phyloP scores from a whole-genome alignment of 2,113 vertebrate genomes.

The Camarhynchus parvulus region DNA sequence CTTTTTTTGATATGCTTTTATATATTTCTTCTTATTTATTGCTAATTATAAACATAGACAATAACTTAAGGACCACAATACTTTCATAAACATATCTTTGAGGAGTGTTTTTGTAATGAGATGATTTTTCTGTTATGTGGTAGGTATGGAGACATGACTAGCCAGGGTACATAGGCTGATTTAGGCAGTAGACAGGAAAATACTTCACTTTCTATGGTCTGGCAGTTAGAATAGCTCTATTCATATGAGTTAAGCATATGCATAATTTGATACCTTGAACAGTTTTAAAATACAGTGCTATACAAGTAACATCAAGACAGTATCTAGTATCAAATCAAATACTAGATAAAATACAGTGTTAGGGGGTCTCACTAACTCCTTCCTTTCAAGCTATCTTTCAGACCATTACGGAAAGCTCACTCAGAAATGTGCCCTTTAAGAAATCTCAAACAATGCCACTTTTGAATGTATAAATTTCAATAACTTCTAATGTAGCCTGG shows the following conservation, averaged over 20 bases:
- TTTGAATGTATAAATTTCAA: background rate
- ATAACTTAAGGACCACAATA: background rate
- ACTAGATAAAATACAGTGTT: background rate
- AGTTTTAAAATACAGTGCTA: background rate
- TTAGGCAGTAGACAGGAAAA: background rate
- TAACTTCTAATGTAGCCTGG: background rate
- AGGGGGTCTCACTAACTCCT: background rate
- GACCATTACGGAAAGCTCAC: background rate
- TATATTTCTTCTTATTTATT: background rate
- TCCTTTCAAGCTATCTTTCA: background rate
- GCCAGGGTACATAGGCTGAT: background rate
- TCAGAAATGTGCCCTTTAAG: background rate
- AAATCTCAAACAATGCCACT: background rate
- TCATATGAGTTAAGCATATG: background rate
- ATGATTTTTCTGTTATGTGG: background rate
- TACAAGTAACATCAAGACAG: background rate
- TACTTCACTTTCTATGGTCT: background rate
- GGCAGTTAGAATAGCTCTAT: background rate
- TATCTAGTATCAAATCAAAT: background rate
- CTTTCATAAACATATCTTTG: background rate
- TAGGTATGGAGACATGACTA: background rate
- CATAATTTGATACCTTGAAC: background rate
- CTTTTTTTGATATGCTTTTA: background rate
- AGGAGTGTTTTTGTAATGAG: background rate
- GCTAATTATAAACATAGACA: background rate